Conservation (phyloP, 2,888 invertebrate genomes). For the Nemotelus nigrinus region DNA sequence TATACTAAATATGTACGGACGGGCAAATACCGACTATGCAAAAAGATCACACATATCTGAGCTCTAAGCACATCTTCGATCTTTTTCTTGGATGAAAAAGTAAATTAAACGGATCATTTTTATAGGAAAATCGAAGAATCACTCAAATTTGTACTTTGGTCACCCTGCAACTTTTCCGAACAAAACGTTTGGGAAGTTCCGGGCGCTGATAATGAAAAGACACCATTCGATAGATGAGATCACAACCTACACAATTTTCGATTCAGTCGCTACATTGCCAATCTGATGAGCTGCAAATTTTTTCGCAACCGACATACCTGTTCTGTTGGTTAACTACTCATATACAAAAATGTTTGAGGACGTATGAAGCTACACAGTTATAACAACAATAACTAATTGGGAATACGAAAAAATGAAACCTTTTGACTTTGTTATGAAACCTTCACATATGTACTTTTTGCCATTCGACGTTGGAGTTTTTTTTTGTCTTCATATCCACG, state of each 20-base stretch:
- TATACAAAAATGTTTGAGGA: neutral
- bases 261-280: constrained; percentile 2
- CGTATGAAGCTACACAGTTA: neutral
- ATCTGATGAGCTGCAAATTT: neutral
- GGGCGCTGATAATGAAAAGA: too few species aligned
- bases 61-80: too few species aligned
- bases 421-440: neutral
- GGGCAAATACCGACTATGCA: too few species aligned
- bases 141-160: neutral
- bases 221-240: neutral
- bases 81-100: too few species aligned
- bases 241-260: constrained; percentile 11
- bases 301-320: neutral
- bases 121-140: too few species aligned
- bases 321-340: neutral
- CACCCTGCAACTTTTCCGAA: neutral
- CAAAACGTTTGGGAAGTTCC: neutral
- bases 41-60: too few species aligned
- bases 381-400: neutral
- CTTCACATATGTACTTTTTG: neutral
- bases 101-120: too few species aligned
- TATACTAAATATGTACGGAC: neutral
- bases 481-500: neutral
- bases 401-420: neutral
- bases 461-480: neutral